Percentiles rank a stretch among this genome's conserved stretches.
phyloP scores from a whole-genome alignment of 2,113 vertebrate species.

The Pelvicachromis taeniatus region DNA sequence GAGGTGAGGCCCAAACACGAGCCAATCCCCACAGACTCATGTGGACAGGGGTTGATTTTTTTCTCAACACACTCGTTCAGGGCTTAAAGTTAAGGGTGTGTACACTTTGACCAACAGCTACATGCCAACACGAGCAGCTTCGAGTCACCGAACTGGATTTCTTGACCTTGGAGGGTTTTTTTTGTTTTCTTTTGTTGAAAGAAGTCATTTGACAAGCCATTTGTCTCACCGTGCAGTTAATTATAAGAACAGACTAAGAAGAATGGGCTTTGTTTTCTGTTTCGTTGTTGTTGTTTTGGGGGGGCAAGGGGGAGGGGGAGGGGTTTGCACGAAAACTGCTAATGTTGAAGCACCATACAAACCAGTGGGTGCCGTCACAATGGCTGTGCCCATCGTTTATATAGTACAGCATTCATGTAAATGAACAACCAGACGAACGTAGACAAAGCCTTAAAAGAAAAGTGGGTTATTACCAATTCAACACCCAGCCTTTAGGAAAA shows the following conservation, averaged over 20 bases:
- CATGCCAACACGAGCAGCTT: neutral
- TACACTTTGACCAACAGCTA: neutral
- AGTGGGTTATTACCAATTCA: neutral
- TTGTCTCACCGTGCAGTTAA: neutral
- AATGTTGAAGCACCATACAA: neutral
- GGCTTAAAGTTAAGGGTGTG: neutral
- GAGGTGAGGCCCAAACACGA: neutral
- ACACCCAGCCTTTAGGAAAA: neutral
- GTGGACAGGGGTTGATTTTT: neutral
- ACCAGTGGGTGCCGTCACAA: neutral
- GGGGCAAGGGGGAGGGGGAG: no score
- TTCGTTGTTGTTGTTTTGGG: neutral
- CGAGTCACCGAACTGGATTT: neutral
- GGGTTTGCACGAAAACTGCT: neutral
- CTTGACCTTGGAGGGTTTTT: neutral
- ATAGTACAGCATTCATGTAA: neutral
- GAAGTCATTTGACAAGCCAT: neutral
- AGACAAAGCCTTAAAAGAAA: neutral
- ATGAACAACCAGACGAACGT: neutral
- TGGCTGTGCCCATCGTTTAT: neutral
- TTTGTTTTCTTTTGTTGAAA: neutral
- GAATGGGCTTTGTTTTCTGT: neutral
- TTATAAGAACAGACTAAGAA: neutral
- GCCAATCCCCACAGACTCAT: neutral
- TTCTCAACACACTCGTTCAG: neutral